Conservation (phyloP, 2,113 vertebrate genomes). For the Amazona vittata region DNA sequence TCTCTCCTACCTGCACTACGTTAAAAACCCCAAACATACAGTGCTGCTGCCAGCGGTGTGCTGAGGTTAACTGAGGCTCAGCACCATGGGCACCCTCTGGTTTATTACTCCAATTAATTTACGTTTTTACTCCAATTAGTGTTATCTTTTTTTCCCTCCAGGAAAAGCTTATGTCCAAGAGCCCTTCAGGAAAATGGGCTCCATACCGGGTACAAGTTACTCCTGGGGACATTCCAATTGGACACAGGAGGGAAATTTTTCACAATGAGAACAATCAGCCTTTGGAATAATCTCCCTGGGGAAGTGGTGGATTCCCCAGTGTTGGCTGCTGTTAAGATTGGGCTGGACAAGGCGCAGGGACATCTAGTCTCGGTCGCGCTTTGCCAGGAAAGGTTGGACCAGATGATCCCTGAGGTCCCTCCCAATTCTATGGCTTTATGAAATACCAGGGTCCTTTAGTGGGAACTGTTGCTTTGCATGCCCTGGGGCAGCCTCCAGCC, state of each 20-base stretch:
- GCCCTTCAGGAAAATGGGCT: background rate
- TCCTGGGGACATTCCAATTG: background rate
- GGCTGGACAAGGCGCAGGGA: background rate
- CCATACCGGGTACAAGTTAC: background rate
- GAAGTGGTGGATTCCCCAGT: background rate
- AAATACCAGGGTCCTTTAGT: background rate
- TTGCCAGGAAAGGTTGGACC: background rate
- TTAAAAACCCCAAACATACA: rapidly evolving
- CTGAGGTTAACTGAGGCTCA: background rate
- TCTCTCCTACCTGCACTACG: background rate
- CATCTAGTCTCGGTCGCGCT: background rate
- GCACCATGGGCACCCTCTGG: background rate
- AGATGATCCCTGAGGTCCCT: background rate
- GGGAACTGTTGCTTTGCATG: background rate
- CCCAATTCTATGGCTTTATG: background rate
- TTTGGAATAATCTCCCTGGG: background rate
- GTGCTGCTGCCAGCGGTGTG: background rate
- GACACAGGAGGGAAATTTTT: background rate
- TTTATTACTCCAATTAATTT: background rate
- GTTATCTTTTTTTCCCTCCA: background rate
- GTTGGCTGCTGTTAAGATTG: background rate
- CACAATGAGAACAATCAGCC: slow-evolving; percentile 2
- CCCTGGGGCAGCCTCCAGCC: background rate
- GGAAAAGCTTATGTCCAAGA: background rate
- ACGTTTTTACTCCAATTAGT: background rate